phyloP scores from a whole-genome alignment of 2,888 invertebrate species.

The Volucella inflata region DNA sequence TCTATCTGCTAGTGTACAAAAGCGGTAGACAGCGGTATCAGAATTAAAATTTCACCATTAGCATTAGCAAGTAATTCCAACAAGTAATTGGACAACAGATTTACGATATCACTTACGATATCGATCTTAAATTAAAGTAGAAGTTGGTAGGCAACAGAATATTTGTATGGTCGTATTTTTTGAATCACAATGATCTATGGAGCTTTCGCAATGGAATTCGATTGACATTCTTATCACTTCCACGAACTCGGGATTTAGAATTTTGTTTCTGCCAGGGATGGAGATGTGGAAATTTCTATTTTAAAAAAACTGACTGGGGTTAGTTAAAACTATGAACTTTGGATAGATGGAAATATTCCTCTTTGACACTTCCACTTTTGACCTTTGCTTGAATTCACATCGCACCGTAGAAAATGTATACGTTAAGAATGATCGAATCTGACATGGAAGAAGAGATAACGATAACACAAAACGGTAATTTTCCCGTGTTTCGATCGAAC shows the following conservation, averaged over 20 bases:
- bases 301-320: too few species aligned
- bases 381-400: too few species aligned
- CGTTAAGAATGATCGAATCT: not conserved
- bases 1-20: slow-evolving; percentile 27
- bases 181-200: not conserved
- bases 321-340: too few species aligned
- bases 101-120: slow-evolving; percentile 43
- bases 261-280: not conserved
- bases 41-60: slow-evolving; percentile 63
- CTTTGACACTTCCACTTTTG: too few species aligned
- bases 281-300: too few species aligned
- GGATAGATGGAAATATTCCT: too few species aligned
- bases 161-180: not conserved
- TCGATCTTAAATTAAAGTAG: slow-evolving; percentile 16
- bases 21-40: slow-evolving; percentile 26
- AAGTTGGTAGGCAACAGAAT: not conserved
- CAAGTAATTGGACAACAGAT: slow-evolving; percentile 51
- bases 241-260: slow-evolving; percentile 1
- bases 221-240: slow-evolving; percentile 17
- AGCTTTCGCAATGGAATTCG: not conserved
- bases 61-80: slow-evolving; percentile 60
- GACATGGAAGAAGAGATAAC: slow-evolving; percentile 40
- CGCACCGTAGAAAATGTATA: not conserved
- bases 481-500: slow-evolving; percentile 13
- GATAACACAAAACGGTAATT: slow-evolving; percentile 24